These are phyloP conservation scores for Tamandua tetradactyla DNA, from an alignment of 2,797 vertebrate genomes.

Conservation along the genomic window DNA sequence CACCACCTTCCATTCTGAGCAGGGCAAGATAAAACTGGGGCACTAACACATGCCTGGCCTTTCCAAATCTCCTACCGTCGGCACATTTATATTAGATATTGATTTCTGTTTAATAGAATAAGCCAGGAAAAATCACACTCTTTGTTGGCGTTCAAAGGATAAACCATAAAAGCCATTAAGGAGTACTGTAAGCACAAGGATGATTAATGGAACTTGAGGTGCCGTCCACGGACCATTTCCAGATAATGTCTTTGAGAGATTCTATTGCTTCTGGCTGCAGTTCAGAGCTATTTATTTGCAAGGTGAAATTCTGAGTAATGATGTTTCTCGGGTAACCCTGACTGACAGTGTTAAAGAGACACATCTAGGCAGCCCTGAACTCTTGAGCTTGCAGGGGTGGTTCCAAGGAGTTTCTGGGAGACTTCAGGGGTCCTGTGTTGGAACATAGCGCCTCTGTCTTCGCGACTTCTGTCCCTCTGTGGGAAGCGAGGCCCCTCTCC, in stretches of 20 bases:
- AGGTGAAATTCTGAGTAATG: slow-evolving; percentile 83
- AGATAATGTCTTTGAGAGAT: slow-evolving; percentile 88
- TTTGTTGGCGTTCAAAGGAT: slow-evolving; percentile 87
- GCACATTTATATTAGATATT: slow-evolving; percentile 87
- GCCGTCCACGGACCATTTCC: slow-evolving; percentile 84
- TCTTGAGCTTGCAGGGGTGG: slow-evolving; percentile 66
- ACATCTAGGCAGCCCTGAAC: slow-evolving; percentile 70
- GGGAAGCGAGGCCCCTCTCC: not conserved
- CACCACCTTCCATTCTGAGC: slow-evolving; percentile 13
- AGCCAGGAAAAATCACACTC: slow-evolving; percentile 85
- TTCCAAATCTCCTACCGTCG: slow-evolving; percentile 81
- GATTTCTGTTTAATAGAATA: slow-evolving; percentile 89
- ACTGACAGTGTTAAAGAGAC: slow-evolving; percentile 73
- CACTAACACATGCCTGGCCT: slow-evolving; percentile 66
- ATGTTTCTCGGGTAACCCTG: slow-evolving; percentile 62
- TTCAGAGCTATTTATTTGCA: slow-evolving; percentile 88
- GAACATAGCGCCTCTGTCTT: slow-evolving; percentile 53
- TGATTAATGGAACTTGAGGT: slow-evolving; percentile 87
- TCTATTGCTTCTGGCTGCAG: slow-evolving; percentile 84
- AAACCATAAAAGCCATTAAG: slow-evolving; percentile 89
- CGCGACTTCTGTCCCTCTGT: not conserved
- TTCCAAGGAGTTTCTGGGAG: slow-evolving; percentile 58
- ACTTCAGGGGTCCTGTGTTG: slow-evolving; percentile 57
- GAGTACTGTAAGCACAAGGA: slow-evolving; percentile 83
- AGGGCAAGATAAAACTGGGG: slow-evolving; percentile 63